These are phyloP conservation scores for Hippocampus kuda DNA, from an alignment of 2,797 vertebrate genomes.

Conservation along the genomic window DNA sequence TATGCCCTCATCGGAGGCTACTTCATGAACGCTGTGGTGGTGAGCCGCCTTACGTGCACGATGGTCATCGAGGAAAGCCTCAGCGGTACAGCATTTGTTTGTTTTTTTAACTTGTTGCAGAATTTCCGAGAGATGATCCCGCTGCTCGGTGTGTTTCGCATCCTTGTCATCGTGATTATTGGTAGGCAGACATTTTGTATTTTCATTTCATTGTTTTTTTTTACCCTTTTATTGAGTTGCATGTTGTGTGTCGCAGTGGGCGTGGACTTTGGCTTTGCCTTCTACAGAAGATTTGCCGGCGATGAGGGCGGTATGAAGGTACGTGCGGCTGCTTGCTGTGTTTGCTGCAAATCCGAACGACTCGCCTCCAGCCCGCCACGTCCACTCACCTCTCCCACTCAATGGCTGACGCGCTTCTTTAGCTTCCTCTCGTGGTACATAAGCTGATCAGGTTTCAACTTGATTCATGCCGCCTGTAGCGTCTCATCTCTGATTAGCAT, in stretches of 20 bases:
- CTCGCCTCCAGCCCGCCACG: not conserved
- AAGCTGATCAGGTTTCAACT: not conserved
- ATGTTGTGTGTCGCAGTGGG: conserved; percentile 58
- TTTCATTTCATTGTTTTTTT: not conserved
- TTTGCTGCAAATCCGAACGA: not conserved
- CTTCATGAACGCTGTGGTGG: conserved; percentile 87
- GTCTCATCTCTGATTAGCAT: too few species aligned
- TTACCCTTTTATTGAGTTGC: not conserved
- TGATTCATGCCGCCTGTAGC: not conserved
- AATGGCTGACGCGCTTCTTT: not conserved
- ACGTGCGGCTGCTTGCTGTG: conserved; percentile 15
- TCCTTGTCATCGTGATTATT: conserved; percentile 67
- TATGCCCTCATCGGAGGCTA: conserved; percentile 86
- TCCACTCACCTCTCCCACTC: too few species aligned
- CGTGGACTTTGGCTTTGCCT: conserved; percentile 79
- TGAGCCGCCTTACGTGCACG: conserved; percentile 49
- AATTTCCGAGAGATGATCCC: conserved; percentile 87
- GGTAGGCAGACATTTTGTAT: conserved; percentile 52
- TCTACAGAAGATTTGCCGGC: conserved; percentile 78
- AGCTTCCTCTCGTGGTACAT: not conserved
- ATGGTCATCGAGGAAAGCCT: not conserved
- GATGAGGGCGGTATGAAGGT: conserved; percentile 63
- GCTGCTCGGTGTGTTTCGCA: conserved; percentile 73
- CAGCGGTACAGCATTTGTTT: too few species aligned
- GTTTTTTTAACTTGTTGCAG: conserved; percentile 45